Evolutionary conservation across 2,888 invertebrate species (phyloP).

Genomic region (Sclerodermus sp.): DNA sequence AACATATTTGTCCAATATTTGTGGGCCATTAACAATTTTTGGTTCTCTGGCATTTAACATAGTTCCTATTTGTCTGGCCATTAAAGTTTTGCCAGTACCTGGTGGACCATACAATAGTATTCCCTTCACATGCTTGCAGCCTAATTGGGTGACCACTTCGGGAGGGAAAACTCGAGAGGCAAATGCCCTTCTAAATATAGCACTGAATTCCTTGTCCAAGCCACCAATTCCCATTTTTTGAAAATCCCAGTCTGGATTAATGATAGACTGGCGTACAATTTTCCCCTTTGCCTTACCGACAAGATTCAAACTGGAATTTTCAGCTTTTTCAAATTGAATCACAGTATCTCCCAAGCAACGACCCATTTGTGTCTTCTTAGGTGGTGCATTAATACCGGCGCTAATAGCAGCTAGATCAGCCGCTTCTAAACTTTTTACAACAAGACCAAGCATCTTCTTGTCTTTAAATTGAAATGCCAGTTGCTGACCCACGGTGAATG

Average conservation of each 20-base stretch:
- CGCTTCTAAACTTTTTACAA: constrained; percentile 87
- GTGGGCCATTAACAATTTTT: constrained; percentile 99
- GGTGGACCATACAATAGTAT: constrained; percentile 96
- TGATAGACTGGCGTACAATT: constrained; percentile 79
- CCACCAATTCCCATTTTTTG: constrained; percentile 99
- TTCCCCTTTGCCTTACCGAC: constrained; percentile 88
- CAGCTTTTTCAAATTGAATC: constrained; percentile 93
- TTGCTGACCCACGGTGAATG: constrained; percentile 89
- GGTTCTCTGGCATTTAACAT: constrained; percentile 99
- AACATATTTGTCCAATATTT: constrained; percentile 98
- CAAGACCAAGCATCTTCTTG: constrained; percentile 80
- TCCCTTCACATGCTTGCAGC: constrained; percentile 97
- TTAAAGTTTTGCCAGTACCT: constrained; percentile 98
- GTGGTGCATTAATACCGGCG: constrained; percentile 72
- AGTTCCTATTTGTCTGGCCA: constrained; percentile 98
- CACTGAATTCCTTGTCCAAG: constrained; percentile 94
- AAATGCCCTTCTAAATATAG: constrained; percentile 97
- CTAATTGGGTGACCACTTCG: constrained; percentile 94
- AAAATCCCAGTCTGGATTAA: constrained; percentile 99
- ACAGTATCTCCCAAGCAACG: constrained; percentile 83
- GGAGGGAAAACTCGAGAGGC: constrained; percentile 98
- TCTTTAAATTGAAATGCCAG: constrained; percentile 89
- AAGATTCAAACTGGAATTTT: constrained; percentile 85
- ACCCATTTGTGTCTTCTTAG: constrained; percentile 77
- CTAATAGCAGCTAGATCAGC: constrained; percentile 78